phyloP scores from a whole-genome alignment of 2,113 vertebrate species.

The Dunckerocampus dactyliophorus region DNA sequence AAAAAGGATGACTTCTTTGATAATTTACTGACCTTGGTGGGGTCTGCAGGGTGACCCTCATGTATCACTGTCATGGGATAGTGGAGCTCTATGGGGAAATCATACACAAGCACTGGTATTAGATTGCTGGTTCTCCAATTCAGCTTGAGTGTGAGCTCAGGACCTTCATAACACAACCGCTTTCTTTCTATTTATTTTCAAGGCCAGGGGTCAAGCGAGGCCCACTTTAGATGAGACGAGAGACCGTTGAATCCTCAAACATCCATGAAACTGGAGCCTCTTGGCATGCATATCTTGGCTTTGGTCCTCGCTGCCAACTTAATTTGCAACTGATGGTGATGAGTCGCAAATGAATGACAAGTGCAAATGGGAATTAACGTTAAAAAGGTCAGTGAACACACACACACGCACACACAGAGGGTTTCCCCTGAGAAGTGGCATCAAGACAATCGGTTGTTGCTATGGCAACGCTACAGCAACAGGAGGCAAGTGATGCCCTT shows the following conservation, averaged over 20 bases:
- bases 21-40: slow-evolving; percentile 55
- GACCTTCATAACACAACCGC: not conserved
- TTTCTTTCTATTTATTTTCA: not conserved
- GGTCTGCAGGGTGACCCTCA: slow-evolving; percentile 55
- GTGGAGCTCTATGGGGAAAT: slow-evolving; percentile 59
- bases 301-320: not conserved
- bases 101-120: slow-evolving; percentile 17
- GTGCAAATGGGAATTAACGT: slow-evolving; percentile 36
- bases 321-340: slow-evolving; percentile 32
- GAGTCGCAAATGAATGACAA: slow-evolving; percentile 31
- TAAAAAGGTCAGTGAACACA: slow-evolving; percentile 32
- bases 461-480: slow-evolving; percentile 50
- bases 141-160: not conserved
- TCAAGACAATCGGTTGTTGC: slow-evolving; percentile 48
- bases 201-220: slow-evolving; percentile 14
- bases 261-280: slow-evolving; percentile 7
- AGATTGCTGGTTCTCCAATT: not conserved
- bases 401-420: slow-evolving; percentile 22
- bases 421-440: slow-evolving; percentile 33
- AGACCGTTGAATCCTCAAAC: slow-evolving; percentile 11
- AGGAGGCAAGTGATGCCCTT: slow-evolving; percentile 32
- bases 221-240: slow-evolving; percentile 21
- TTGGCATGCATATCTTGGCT: not conserved
- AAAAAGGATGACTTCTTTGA: not conserved
- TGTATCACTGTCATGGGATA: slow-evolving; percentile 54